Evolutionary conservation across 2,888 invertebrate species (phyloP), one percentile per base, ranked within the genome.

Genomic region (Scaeva pyrastri): DNA sequence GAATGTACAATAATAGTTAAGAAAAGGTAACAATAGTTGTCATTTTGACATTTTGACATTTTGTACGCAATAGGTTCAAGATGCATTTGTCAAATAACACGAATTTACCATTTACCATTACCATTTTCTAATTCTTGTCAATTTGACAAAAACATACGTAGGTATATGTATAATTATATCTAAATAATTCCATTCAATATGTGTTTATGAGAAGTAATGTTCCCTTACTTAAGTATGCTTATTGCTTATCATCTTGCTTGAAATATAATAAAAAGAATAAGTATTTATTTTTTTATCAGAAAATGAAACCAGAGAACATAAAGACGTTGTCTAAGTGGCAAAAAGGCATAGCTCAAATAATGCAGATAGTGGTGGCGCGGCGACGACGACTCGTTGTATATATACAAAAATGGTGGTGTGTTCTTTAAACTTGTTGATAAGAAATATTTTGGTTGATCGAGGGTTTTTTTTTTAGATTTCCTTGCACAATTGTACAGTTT

Each of bases 291-390:
- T 71, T 71, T 80, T 76, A 85, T 84, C 84, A 84, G 70, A 62
- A 70, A 77, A 81, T 19, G 71, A 80, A 85, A 80, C 76, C 70
- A 73, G 55, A 68, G 72, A 80, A 68, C 75, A 75, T 75, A 84
- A 80, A 85, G 85, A 80, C 80, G 68, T 72, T 72, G 80, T 85
- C 79, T 75, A 80, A 85, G 80, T 80, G 80, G 74, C 85, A 68
- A 39, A 70, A 79, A 85, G 80, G 85, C 50, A 84, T 58, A 75
- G 36, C 76, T 75, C 64, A 64, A 48, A 62, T 73, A 48, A 68
- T 68, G 75, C 79, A 80, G 84, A 85, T 85, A 80, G 75, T 45
- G 68, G 74, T 2, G 2, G 31, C 31, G 5, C 6, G 31, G 31
- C 6, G 31, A 7, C 31, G 31, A 0, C 31, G 31, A 8, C 2